Evolutionary conservation across 1,140 invertebrate genomes (phyloP), one percentile per base, ranked within the genome.

Genomic region (Oncopodura yosiiana): DNA sequence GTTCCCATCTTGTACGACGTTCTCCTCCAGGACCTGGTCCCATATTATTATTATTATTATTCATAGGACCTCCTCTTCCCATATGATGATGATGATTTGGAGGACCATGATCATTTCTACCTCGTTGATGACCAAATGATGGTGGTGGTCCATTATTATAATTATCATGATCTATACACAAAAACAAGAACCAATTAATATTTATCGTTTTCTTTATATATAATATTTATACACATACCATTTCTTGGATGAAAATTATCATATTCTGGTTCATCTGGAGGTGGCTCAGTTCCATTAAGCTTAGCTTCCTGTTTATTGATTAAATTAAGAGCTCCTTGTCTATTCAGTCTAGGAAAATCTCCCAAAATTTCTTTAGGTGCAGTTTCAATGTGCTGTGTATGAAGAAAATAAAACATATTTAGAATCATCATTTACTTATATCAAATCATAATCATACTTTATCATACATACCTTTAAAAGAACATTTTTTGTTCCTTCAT

Each of bases 311-410:
- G 61, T 43, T 64, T 56, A 45, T 58, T 60, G 3, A 64, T 64
- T 19, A 64, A 34, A 61, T 62, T 57, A 43, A 65, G 50, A 32
- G 86, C 85, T 58, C 81, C 78, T 64, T 87, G 81, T 60, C 86
- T 76, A 65, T 79, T 82, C 58, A 89, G 71, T 56, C 87, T 73
- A 38, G 86, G 86, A 65, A 89, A 90, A 67, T 89, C 85, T 5
- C 87, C 87, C 16, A 90, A 74, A 63, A 91, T 89, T 70, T 90
- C 87, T 67, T 89, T 88, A 0, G 87, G 87, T 1, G 87, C 87
- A 16, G 86, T 86, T 73, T 90, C 87, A 65, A 92, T 81, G 68
- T 92, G 87, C 74, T 90, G 74, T 32, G n/a, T n/a, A n/a, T n/a
- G n/a, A 78, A 70, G 9, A 45, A 42, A 46, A 46, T 18, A 26